Base-by-base conservation (phyloP, 2,113 vertebrate species). In the Scopus umbretta region DNA sequence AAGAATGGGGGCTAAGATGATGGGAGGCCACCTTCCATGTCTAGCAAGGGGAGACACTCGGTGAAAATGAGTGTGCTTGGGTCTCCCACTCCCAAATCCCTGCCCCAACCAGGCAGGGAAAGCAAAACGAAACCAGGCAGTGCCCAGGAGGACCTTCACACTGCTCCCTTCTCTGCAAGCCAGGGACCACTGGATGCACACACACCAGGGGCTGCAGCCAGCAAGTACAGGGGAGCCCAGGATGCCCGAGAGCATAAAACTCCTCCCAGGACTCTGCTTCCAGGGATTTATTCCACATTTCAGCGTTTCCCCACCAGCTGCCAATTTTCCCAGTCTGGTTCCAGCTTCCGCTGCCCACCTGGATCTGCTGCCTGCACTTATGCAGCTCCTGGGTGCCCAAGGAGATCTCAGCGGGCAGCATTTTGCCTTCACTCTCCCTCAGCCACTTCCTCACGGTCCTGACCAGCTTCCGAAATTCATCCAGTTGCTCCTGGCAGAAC, bases 361-460 rank as follows among this genome's bases (percentile, higher is more conserved):
- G 98, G 72, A 99, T 96, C 96, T 98, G 98, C 96, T 99, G 98
- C 62, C 98, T 98, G 96, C 97, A 97, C 85, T 98, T 98, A 94
- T 99, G 98, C 96, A 99, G 98, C 45, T 98, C 98, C 84, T 98
- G 98, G 2, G 98, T 98, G 97, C 97, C 98, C 86, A 98, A 95
- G 92, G 94, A 98, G 92, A 98, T 97, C 93, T 99, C 99, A 27
- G 98, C 96, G 40, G 98, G 42, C 5, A 98, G 98, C 87, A 99
- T 96, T 94, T 97, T 99, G 56, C 98, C 98, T 97, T 99, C 99
- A 0, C 96, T 97, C 52, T 98, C 98, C 97, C 98, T 99, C 62
- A 99, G 98, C 99, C 99, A 99, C 97, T 99, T 98, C 96, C 98
- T 98, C 91, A 99, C 56, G 72, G 98, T 89, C 7, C 94, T 94